Conservation (phyloP, 1,140 invertebrate genomes). For the Trigoniulus corallinus region DNA sequence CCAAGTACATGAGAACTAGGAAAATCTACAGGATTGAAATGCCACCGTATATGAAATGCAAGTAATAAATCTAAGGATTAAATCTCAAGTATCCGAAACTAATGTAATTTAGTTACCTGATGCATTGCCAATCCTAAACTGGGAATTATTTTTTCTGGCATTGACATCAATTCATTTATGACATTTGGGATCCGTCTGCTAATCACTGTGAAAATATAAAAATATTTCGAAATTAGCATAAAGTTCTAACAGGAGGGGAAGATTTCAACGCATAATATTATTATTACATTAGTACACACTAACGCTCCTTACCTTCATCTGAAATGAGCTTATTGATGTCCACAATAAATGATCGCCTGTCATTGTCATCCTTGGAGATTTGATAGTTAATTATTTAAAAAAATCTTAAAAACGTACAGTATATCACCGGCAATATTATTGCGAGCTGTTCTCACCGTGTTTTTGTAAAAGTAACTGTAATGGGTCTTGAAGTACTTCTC, state of each 20-base stretch:
- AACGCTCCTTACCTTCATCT: not conserved
- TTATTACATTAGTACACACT: too few species aligned
- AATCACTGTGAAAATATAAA: not conserved
- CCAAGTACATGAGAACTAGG: not conserved
- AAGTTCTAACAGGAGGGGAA: not conserved
- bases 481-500: not conserved
- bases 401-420: not conserved
- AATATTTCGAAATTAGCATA: not conserved
- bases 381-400: not conserved
- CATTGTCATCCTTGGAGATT: not conserved
- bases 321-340: not conserved
- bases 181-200: conserved; percentile 18
- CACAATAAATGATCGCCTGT: not conserved
- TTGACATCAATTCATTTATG: conserved; percentile 41
- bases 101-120: too few species aligned
- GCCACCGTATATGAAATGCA: not conserved
- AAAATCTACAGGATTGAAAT: not conserved
- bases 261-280: too few species aligned
- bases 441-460: not conserved
- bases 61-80: too few species aligned
- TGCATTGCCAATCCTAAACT: conserved; percentile 48
- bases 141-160: conserved; percentile 41
- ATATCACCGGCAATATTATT: not conserved
- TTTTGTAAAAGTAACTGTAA: not conserved
- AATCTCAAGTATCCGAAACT: too few species aligned